Conservation (phyloP, 92 coral and sea anemone genomes). For the Siderastrea radians region DNA sequence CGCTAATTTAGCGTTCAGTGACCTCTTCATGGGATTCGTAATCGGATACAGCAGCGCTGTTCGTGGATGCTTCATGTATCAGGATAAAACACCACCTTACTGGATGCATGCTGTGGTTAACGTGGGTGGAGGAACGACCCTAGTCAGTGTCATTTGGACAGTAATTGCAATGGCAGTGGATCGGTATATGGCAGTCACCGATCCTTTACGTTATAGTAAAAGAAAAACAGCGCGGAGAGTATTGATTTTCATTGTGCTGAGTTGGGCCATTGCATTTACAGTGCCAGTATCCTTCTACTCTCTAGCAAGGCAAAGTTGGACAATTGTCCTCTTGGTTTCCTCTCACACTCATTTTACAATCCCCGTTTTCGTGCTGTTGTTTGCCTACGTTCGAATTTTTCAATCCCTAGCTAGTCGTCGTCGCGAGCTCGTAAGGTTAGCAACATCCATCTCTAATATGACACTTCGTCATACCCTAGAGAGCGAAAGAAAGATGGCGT, state of each 20-base stretch:
- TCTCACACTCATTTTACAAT: conserved; percentile 17
- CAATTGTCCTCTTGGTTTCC: not conserved
- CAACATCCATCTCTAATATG: not conserved
- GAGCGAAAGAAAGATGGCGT: conserved; percentile 14
- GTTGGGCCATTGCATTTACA: not conserved
- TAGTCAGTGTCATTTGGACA: conserved; percentile 18
- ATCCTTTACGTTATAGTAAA: conserved; percentile 5
- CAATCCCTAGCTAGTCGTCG: conserved; percentile 6
- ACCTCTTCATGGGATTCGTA: not conserved
- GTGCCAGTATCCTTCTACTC: not conserved
- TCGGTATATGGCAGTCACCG: conserved; percentile 4
- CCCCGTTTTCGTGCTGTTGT: not conserved
- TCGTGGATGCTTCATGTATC: not conserved
- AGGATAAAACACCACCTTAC: not conserved
- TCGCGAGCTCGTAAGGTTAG: not conserved
- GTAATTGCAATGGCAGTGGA: conserved; percentile 14
- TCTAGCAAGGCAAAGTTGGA: not conserved
- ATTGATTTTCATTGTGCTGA: not conserved
- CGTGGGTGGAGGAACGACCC: conserved; percentile 7
- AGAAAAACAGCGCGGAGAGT: not conserved
- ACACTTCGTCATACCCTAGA: conserved; percentile 7
- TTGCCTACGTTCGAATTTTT: conserved; percentile 16
- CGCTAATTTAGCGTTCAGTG: conserved; percentile 23
- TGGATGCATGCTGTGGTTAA: not conserved
- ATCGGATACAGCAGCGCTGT: conserved; percentile 14